These are phyloP conservation scores for Eptesicus fuscus DNA, from an alignment of 2,113 vertebrate genomes.

Conservation along the genomic window DNA sequence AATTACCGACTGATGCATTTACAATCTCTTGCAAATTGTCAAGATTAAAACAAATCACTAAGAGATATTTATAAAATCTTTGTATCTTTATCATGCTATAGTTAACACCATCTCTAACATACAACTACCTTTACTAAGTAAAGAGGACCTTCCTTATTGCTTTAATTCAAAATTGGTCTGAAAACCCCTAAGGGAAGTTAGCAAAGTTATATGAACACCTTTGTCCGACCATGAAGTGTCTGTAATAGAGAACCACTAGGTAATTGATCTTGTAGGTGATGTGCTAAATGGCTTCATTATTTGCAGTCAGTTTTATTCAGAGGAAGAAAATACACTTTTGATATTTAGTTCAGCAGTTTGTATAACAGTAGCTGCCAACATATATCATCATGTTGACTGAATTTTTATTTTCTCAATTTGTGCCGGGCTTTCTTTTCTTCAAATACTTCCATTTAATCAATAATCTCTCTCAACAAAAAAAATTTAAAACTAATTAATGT, in stretches of 20 bases:
- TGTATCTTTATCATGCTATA: neutral
- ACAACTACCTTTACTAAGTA: slow-evolving; percentile 41
- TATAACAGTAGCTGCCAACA: slow-evolving; percentile 47
- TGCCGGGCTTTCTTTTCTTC: slow-evolving; percentile 38
- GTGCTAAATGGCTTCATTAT: neutral
- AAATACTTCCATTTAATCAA: slow-evolving; percentile 51
- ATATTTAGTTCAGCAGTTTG: slow-evolving; percentile 39
- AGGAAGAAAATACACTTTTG: slow-evolving; percentile 29
- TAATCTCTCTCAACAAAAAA: neutral
- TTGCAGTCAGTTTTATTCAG: slow-evolving; percentile 9
- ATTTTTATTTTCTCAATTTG: slow-evolving; percentile 46
- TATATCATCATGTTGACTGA: neutral
- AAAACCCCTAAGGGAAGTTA: slow-evolving; percentile 61
- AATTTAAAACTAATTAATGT: slow-evolving; percentile 60
- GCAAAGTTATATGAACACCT: slow-evolving; percentile 61
- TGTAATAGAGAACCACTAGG: slow-evolving; percentile 31
- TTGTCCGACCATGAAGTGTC: slow-evolving; percentile 61
- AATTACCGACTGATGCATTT: neutral
- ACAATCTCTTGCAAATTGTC: slow-evolving; percentile 61
- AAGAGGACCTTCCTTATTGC: slow-evolving; percentile 63
- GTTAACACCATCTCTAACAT: neutral
- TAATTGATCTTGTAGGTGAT: slow-evolving; percentile 47
- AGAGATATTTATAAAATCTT: slow-evolving; percentile 68
- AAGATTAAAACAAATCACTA: slow-evolving; percentile 70
- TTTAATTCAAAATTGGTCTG: slow-evolving; percentile 67